phyloP scores from a whole-genome alignment of 2,888 invertebrate genomes.

The Drosophila pullipes region DNA sequence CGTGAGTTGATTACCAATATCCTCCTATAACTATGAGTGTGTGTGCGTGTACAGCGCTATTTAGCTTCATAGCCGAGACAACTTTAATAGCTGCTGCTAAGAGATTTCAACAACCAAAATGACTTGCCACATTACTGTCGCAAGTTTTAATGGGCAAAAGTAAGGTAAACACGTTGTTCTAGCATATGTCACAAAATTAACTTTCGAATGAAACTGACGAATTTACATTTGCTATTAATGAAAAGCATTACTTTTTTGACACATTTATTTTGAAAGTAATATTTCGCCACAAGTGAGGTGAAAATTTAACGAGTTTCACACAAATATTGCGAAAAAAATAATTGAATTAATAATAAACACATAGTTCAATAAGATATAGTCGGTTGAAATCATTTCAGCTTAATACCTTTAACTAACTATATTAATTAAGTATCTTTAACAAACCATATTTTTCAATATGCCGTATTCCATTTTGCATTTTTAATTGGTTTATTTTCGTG shows the following conservation, averaged over 20 bases:
- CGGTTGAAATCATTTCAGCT: not conserved
- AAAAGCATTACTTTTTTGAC: no score
- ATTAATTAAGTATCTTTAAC: not conserved
- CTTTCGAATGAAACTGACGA: not conserved
- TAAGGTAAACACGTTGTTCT: constrained; percentile 53
- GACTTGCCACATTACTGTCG: constrained; percentile 56
- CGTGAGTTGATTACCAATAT: constrained; percentile 80
- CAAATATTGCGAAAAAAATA: not conserved
- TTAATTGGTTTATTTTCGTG: not conserved
- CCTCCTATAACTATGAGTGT: constrained; percentile 32
- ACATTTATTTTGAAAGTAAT: not conserved
- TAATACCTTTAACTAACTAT: not conserved
- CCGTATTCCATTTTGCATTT: not conserved
- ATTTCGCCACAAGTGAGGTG: not conserved
- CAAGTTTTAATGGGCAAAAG: constrained; percentile 41
- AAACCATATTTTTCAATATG: not conserved
- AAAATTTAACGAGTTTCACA: not conserved
- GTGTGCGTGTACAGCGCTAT: constrained; percentile 32
- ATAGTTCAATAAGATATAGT: not conserved
- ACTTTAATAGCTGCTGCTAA: constrained; percentile 63
- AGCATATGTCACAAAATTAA: constrained; percentile 54
- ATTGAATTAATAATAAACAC: not conserved
- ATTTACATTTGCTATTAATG: not conserved
- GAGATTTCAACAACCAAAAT: constrained; percentile 53
- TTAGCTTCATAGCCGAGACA: constrained; percentile 59